These are phyloP conservation scores for Scomber colias DNA, from an alignment of 2,113 vertebrate species.

Conservation along the genomic window DNA sequence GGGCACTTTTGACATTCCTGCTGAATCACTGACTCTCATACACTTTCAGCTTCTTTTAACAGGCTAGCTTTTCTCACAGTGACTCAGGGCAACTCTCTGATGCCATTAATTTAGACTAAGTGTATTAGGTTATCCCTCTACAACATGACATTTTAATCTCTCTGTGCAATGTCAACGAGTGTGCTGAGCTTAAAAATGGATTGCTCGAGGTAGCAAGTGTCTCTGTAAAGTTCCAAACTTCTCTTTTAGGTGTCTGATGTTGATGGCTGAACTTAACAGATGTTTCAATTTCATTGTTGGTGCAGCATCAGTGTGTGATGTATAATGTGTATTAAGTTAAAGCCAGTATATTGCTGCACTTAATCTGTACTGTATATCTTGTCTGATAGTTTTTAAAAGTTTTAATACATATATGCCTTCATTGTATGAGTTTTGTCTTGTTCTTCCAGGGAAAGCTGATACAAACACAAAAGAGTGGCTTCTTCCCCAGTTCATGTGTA, in stretches of 20 bases:
- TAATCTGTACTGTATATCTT: neutral
- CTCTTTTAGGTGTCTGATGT: neutral
- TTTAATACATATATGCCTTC: neutral
- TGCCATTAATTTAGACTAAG: conserved; percentile 43
- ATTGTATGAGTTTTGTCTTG: neutral
- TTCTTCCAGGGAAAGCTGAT: conserved; percentile 89
- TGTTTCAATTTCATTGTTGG: neutral
- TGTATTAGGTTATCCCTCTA: conserved; percentile 20
- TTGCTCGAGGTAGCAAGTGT: conserved; percentile 25
- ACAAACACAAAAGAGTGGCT: conserved; percentile 92
- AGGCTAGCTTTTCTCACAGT: conserved; percentile 9
- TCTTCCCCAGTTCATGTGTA: conserved; percentile 93
- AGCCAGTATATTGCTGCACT: neutral
- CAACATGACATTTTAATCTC: conserved; percentile 32
- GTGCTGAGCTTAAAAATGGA: conserved; percentile 15
- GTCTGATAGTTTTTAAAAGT: neutral
- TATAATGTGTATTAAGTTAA: neutral
- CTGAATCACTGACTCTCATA: conserved; percentile 25
- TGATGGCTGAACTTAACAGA: conserved; percentile 30
- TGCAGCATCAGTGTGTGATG: neutral
- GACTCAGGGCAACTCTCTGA: conserved; percentile 37
- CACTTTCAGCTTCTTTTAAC: conserved; percentile 2
- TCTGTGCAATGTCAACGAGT: conserved; percentile 11
- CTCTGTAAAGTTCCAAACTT: neutral
- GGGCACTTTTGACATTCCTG: conserved; percentile 26